Percentiles rank a stretch among this genome's conserved stretches.
Conservation (phyloP, 2,113 vertebrate species). For the Myiozetetes cayanensis region DNA sequence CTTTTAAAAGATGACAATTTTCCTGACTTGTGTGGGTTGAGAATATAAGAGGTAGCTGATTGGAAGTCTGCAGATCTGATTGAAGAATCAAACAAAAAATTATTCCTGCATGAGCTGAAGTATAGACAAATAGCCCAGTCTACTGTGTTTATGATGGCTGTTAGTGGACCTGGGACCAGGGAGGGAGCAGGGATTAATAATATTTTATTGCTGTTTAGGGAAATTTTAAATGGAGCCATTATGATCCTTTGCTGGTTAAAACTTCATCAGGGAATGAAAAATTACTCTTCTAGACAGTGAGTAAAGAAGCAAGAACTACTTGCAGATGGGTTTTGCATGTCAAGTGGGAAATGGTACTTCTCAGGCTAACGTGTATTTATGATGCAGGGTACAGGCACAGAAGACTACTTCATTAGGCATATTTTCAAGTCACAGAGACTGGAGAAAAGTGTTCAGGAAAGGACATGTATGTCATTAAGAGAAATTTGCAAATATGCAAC, state of each 20-base stretch:
- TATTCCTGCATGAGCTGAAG: constrained; percentile 2
- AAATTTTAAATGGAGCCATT: constrained; percentile 14
- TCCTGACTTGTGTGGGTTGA: constrained; percentile 33
- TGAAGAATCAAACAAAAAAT: constrained; percentile 26
- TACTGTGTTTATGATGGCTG: constrained; percentile 11
- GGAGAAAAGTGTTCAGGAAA: not conserved
- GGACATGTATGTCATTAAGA: not conserved
- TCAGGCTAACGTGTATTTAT: not conserved
- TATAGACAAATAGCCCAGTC: constrained; percentile 9
- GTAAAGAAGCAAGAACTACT: not conserved
- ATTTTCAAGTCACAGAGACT: not conserved
- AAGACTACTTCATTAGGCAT: not conserved
- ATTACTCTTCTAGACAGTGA: not conserved
- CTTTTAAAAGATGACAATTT: constrained; percentile 38
- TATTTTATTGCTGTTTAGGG: constrained; percentile 23
- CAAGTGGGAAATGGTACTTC: not conserved
- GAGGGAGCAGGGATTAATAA: constrained; percentile 31
- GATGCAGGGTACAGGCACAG: not conserved
- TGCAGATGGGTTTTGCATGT: not conserved
- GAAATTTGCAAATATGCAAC: not conserved
- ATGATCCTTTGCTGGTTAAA: constrained; percentile 8
- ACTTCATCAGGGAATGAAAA: not conserved
- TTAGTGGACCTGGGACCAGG: not conserved
- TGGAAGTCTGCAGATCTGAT: not conserved
- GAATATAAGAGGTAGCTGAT: constrained; percentile 26